These are phyloP conservation scores for Tolmerus cingulatus DNA, from an alignment of 2,888 invertebrate genomes.

Conservation along the genomic window DNA sequence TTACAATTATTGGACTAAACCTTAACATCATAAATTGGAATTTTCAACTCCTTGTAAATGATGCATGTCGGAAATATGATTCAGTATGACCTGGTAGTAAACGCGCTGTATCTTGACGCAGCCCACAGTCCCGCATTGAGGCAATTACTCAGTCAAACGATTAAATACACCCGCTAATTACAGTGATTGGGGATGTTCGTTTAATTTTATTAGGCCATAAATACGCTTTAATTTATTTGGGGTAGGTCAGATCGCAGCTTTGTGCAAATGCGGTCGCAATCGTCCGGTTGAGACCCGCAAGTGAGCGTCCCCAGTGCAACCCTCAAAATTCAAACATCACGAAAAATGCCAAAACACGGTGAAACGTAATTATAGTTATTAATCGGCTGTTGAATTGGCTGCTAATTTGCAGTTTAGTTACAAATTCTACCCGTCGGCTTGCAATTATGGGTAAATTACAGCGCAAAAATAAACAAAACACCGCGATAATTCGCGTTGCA, in stretches of 20 bases:
- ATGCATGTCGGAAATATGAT: not conserved
- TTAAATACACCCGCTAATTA: slow-evolving; percentile 2
- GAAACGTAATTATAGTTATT: slow-evolving; percentile 65
- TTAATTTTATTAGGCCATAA: slow-evolving; percentile 24
- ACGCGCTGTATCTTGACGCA: not conserved
- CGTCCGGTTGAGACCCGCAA: not conserved
- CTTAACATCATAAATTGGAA: not conserved
- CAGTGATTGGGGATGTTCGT: not conserved
- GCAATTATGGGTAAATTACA: slow-evolving; percentile 67
- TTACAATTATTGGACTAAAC: not conserved
- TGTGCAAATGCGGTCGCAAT: not conserved
- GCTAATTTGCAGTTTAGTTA: slow-evolving; percentile 73
- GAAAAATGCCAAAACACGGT: slow-evolving; percentile 49
- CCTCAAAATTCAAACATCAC: slow-evolving; percentile 46
- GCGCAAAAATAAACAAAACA: slow-evolving; percentile 65
- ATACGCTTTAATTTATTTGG: slow-evolving; percentile 5
- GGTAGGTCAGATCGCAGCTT: not conserved
- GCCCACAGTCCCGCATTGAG: not conserved
- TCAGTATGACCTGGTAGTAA: not conserved
- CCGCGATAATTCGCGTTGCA: slow-evolving; percentile 53
- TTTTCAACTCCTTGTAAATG: not conserved
- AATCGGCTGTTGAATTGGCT: slow-evolving; percentile 70
- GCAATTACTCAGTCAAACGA: not conserved
- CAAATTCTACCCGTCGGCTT: slow-evolving; percentile 70
- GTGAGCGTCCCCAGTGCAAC: slow-evolving; percentile 11